These are phyloP conservation scores for Acleris cristana DNA, from an alignment of 2,888 invertebrate genomes.

Conservation along the genomic window DNA sequence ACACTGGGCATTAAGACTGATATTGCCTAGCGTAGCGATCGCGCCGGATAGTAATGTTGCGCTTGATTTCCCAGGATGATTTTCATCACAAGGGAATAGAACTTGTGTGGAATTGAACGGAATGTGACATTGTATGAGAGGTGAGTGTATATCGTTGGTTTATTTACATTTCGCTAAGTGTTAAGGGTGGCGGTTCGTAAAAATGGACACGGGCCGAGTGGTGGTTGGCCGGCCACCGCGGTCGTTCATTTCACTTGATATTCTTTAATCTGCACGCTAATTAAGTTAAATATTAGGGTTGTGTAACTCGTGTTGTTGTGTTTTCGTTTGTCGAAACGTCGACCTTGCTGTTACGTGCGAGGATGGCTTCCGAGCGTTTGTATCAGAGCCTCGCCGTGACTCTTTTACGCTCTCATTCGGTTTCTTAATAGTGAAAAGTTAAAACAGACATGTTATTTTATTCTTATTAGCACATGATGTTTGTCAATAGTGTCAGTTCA, in stretches of 20 bases:
- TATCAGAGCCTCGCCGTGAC: constrained; percentile 36
- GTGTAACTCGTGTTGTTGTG: constrained; percentile 69
- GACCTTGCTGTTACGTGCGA: constrained; percentile 54
- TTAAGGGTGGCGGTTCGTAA: constrained; percentile 61
- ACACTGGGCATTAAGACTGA: constrained; percentile 80
- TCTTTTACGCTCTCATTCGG: constrained; percentile 37
- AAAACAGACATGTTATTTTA: constrained; percentile 41
- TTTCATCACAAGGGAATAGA: constrained; percentile 76
- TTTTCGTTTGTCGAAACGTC: constrained; percentile 62
- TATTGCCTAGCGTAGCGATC: constrained; percentile 78
- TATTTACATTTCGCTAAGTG: constrained; percentile 76
- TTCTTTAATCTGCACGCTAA: constrained; percentile 32
- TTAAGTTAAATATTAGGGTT: constrained; percentile 49
- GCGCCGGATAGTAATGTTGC: constrained; percentile 77
- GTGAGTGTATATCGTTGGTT: constrained; percentile 74
- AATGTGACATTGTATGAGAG: constrained; percentile 84
- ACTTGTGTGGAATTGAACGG: constrained; percentile 80
- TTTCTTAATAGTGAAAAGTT: constrained; percentile 37
- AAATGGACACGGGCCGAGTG: constrained; percentile 68
- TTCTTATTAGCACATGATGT: constrained; percentile 44
- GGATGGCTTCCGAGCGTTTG: constrained; percentile 51
- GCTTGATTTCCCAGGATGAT: constrained; percentile 79
- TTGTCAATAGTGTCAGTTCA: constrained; percentile 35
- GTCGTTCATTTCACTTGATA: constrained; percentile 49
- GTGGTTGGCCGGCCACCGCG: constrained; percentile 60